A percentile compares a stretch with the other conserved stretches of the same genome.
Evolutionary conservation across 2,888 invertebrate species (phyloP).

Genomic region (Abscondita cerata): DNA sequence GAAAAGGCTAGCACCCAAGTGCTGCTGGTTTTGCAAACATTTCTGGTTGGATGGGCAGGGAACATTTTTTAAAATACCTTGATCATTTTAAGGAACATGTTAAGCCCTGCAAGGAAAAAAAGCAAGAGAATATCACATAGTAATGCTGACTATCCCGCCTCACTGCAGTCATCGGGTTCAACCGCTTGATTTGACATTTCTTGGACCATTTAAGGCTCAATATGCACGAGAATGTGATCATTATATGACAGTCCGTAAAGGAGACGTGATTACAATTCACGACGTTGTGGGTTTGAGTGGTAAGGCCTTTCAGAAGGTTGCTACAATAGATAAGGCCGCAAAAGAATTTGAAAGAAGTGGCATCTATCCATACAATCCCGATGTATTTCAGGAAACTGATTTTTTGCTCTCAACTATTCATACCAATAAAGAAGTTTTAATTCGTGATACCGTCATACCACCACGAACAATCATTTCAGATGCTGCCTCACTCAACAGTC

Average conservation of each 20-base stretch:
- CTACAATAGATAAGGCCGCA: too few relatives aligned
- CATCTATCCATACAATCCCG: background rate
- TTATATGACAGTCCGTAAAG: background rate
- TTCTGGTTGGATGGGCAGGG: constrained; percentile 1
- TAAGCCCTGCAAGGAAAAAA: constrained; percentile 1
- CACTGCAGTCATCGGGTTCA: too few relatives aligned
- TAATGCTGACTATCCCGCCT: background rate
- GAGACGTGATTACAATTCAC: background rate
- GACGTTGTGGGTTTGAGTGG: constrained; percentile 7
- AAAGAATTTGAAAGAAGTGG: background rate
- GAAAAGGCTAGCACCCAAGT: background rate
- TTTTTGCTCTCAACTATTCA: background rate
- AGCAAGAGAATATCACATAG: constrained; percentile 4
- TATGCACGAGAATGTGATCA: background rate
- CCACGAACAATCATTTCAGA: too few relatives aligned
- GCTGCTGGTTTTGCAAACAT: too few relatives aligned
- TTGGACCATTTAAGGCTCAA: background rate
- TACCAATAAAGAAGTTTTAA: background rate
- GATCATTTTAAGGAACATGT: constrained; percentile 6
- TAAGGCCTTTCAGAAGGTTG: too few relatives aligned
- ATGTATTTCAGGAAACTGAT: background rate
- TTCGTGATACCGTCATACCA: too few relatives aligned
- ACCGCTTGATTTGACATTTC: background rate
- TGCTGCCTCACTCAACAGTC: too few relatives aligned
- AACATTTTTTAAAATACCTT: background rate